Evolutionary conservation across 2,888 invertebrate genomes (phyloP).

Genomic region (Nasonovia ribisnigri): DNA sequence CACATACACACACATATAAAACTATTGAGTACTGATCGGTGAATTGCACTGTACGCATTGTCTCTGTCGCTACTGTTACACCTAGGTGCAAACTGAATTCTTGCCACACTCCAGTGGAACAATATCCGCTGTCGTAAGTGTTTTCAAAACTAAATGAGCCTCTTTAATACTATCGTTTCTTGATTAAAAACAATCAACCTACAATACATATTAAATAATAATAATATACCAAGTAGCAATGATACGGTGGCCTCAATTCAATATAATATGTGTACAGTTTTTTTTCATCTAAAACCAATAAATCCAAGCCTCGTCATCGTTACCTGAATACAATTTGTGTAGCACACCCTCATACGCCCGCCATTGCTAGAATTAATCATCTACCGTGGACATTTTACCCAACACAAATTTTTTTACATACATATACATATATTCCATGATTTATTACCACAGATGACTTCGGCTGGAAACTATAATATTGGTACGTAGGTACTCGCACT

Average conservation of each 20-base stretch:
- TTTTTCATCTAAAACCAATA: constrained; percentile 9
- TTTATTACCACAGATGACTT: constrained; percentile 11
- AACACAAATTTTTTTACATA: not conserved
- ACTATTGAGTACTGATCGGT: not conserved
- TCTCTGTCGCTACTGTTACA: not conserved
- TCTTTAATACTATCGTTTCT: not conserved
- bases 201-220: not conserved
- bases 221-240: not conserved
- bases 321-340: not conserved
- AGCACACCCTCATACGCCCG: not conserved
- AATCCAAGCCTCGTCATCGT: not conserved
- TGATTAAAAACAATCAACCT: not conserved
- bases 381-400: not conserved
- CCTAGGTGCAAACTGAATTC: not conserved
- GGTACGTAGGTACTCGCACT: not conserved
- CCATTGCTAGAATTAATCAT: constrained; percentile 25
- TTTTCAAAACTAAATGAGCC: not conserved
- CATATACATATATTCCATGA: not conserved
- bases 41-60: not conserved
- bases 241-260: not conserved
- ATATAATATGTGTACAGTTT: not conserved
- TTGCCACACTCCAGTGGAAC: not conserved
- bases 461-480: not conserved
- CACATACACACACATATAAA: not conserved
- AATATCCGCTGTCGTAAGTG: not conserved